phyloP scores from a whole-genome alignment of 2,797 vertebrate species.

The Lophotriccus pileatus region DNA sequence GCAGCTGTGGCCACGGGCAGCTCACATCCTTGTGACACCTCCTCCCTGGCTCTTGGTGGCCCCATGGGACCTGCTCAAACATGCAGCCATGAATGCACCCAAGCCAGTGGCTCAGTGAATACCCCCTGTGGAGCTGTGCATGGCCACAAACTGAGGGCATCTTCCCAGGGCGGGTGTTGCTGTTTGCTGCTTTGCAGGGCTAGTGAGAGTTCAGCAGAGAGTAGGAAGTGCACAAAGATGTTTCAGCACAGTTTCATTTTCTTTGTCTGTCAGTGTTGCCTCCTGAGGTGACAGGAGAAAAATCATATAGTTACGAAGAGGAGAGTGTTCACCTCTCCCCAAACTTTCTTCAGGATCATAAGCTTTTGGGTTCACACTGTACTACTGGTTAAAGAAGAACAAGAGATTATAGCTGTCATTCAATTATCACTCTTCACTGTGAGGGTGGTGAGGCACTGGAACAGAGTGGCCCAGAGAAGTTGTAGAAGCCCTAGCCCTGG shows the following conservation, averaged over 20 bases:
- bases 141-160: neutral
- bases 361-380: neutral
- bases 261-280: neutral
- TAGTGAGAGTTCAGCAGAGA: neutral
- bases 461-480: neutral
- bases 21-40: neutral
- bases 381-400: neutral
- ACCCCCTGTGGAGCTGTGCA: neutral
- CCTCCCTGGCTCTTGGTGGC: neutral
- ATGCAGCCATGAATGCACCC: neutral
- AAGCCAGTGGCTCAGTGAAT: neutral
- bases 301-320: neutral
- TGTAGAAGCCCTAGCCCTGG: neutral
- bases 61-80: neutral
- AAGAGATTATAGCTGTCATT: neutral
- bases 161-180: neutral
- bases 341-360: neutral
- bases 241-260: neutral
- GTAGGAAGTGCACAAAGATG: neutral
- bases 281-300: neutral
- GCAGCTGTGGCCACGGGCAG: rapidly evolving
- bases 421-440: neutral
- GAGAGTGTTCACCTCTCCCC: neutral
- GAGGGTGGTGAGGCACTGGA: neutral
- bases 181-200: neutral